Evolutionary conservation across 2,113 vertebrate species (phyloP).

Genomic region (Bettongia penicillata): DNA sequence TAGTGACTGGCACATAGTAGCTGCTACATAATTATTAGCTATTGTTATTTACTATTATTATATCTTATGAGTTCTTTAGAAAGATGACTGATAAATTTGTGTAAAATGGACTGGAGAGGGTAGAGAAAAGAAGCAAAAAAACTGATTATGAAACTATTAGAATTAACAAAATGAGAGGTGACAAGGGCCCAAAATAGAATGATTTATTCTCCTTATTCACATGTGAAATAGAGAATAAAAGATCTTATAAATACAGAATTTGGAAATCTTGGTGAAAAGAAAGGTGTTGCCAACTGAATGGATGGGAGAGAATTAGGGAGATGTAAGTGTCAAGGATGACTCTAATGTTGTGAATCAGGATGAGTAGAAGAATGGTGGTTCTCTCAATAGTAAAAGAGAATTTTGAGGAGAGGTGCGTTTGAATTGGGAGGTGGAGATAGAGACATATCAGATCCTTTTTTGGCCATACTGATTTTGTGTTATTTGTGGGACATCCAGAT

Average conservation of each 20-base stretch:
- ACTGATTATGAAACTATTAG: too few species aligned
- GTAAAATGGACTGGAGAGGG: too few species aligned
- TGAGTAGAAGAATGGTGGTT: neutral
- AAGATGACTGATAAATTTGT: too few species aligned
- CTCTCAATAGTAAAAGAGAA: neutral
- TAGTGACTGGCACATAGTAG: too few species aligned
- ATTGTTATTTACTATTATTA: too few species aligned
- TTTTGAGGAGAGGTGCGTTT: neutral
- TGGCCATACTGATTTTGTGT: neutral
- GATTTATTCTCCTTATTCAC: neutral
- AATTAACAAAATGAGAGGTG: neutral
- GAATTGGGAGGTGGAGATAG: neutral
- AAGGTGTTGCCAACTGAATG: neutral
- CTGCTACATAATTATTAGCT: too few species aligned
- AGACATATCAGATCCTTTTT: neutral
- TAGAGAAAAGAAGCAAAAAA: too few species aligned
- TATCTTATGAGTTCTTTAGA: too few species aligned
- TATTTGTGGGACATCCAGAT: neutral
- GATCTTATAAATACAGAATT: neutral
- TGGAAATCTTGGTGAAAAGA: neutral
- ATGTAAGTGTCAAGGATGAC: neutral
- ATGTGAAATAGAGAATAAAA: neutral
- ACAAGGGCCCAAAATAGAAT: neutral
- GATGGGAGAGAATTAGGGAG: neutral
- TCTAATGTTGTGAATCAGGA: neutral